These are phyloP conservation scores for Rotaria macrura DNA, from an alignment of 2,888 invertebrate species.

Conservation along the genomic window DNA sequence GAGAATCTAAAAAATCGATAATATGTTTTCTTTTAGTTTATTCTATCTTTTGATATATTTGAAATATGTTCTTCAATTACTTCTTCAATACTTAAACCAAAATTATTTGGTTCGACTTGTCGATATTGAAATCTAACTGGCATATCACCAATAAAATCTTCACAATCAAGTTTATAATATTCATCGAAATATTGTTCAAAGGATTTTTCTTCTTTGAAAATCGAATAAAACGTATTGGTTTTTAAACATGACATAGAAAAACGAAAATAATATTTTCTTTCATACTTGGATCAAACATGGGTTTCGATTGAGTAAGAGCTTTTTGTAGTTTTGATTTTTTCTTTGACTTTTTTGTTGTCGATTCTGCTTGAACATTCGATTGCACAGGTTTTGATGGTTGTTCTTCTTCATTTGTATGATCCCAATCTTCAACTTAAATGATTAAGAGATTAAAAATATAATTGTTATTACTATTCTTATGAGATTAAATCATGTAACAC, in stretches of 20 bases:
- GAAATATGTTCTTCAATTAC: constrained; percentile 51
- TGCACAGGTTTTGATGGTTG: not conserved
- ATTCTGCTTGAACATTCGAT: not conserved
- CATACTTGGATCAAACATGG: constrained; percentile 66
- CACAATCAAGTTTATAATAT: constrained; percentile 85
- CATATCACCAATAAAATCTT: constrained; percentile 76
- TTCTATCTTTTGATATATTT: no score
- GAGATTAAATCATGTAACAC: no score
- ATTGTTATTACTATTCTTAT: no score
- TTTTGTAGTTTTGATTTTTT: constrained; percentile 65
- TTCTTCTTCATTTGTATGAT: not conserved
- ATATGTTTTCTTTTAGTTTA: not conserved
- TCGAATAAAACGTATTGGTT: not conserved
- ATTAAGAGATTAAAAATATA: not conserved
- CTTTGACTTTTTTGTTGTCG: constrained; percentile 35
- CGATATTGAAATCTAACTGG: constrained; percentile 83
- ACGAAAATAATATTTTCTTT: not conserved
- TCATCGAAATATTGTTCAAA: constrained; percentile 82
- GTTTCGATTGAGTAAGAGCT: constrained; percentile 65
- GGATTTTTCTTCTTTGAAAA: constrained; percentile 54
- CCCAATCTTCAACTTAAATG: constrained; percentile 28
- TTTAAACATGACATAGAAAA: no score
- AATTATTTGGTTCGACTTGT: constrained; percentile 65
- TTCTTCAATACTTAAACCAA: constrained; percentile 79
- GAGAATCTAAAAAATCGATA: constrained; percentile 60